A percentile compares a stretch with the other conserved stretches of the same genome.
Evolutionary conservation across 2,888 invertebrate species (phyloP).

Genomic region (Lepidocyrtinus sp.): DNA sequence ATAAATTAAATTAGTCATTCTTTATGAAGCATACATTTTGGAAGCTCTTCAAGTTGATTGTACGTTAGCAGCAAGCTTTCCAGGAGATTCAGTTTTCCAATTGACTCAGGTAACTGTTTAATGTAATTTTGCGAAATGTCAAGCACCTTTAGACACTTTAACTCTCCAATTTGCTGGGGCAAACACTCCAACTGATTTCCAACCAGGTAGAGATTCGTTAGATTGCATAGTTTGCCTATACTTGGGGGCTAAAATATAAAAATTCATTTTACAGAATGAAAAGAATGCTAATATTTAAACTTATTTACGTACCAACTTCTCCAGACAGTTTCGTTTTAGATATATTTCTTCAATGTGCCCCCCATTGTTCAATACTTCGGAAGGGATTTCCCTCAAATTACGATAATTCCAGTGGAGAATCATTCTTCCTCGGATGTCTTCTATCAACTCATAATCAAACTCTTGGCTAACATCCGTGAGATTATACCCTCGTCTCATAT

Average conservation of each 20-base stretch:
- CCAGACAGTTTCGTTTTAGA: conserved; percentile 72
- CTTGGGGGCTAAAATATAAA: conserved; percentile 62
- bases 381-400: conserved; percentile 71
- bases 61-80: conserved; percentile 63
- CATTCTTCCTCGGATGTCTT: conserved; percentile 72
- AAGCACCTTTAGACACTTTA: conserved; percentile 62
- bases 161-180: conserved; percentile 64
- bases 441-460: conserved; percentile 71
- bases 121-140: conserved; percentile 68
- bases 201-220: conserved; percentile 69
- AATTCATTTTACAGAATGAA: conserved; percentile 1
- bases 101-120: conserved; percentile 53
- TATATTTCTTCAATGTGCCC: conserved; percentile 72
- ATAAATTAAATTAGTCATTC: not conserved
- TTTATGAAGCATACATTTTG: no score
- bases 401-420: conserved; percentile 74
- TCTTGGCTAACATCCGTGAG: no score
- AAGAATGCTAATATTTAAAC: conserved; percentile 14
- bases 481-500: no score
- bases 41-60: conserved; percentile 58
- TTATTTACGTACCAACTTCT: conserved; percentile 62
- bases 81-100: conserved; percentile 56
- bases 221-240: conserved; percentile 64
- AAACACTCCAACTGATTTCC: conserved; percentile 66
- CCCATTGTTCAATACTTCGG: conserved; percentile 71